Conservation (phyloP, 2,888 invertebrate species). For the Eristalis pertinax region DNA sequence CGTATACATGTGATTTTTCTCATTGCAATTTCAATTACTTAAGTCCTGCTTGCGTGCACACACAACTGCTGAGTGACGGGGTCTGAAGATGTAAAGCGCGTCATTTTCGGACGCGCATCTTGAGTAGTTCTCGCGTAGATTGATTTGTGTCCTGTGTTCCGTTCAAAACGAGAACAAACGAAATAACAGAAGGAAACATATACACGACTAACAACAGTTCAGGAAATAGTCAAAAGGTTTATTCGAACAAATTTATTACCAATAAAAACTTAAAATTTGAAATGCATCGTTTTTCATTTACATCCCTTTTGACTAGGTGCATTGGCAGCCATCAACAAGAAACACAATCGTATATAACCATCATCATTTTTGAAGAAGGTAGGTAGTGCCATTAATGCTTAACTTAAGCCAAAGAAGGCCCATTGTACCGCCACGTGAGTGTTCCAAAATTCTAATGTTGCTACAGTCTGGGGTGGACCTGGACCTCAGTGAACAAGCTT, state of each 20-base stretch:
- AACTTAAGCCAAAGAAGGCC: too few species aligned
- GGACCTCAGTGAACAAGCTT: too few species aligned
- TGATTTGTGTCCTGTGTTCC: slow-evolving; percentile 49
- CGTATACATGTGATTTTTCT: slow-evolving; percentile 32
- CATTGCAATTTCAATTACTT: slow-evolving; percentile 20
- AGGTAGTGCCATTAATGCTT: too few species aligned
- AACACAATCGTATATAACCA: too few species aligned
- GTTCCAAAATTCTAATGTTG: too few species aligned
- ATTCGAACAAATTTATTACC: slow-evolving; percentile 42
- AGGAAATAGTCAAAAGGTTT: slow-evolving; percentile 32
- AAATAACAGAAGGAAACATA: neutral
- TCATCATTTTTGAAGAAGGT: too few species aligned
- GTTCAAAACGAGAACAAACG: slow-evolving; percentile 16
- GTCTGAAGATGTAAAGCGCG: neutral
- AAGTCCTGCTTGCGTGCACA: neutral
- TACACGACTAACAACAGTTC: slow-evolving; percentile 21
- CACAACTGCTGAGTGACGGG: neutral
- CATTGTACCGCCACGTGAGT: too few species aligned
- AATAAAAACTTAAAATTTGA: slow-evolving; percentile 32
- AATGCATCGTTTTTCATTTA: neutral
- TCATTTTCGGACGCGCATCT: slow-evolving; percentile 19
- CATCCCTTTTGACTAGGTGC: too few species aligned
- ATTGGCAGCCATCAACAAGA: too few species aligned
- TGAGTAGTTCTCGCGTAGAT: slow-evolving; percentile 25
- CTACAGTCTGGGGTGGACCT: too few species aligned